These are phyloP conservation scores for Rhinichthys osculus DNA, from an alignment of 2,797 vertebrate species.

Conservation along the genomic window DNA sequence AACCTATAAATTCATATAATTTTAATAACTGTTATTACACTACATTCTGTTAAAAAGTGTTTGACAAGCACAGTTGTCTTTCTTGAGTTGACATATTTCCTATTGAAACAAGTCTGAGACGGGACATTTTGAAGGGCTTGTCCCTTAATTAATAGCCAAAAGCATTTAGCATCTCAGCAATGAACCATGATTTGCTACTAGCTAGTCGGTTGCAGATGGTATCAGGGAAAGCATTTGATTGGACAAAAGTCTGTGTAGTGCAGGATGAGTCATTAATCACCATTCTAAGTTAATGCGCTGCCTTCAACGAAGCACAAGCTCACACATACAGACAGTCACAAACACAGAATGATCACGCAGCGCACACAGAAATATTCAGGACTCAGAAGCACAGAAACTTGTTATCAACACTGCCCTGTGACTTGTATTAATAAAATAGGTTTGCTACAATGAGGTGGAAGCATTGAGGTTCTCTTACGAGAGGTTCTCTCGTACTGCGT, in stretches of 20 bases:
- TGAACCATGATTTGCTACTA: not conserved
- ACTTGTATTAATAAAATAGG: not conserved
- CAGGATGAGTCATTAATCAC: not conserved
- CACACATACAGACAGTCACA: not conserved
- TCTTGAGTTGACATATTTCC: not conserved
- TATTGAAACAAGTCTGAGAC: not conserved
- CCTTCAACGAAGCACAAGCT: not conserved
- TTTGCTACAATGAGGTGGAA: not conserved
- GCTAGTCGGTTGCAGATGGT: not conserved
- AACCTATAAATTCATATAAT: not conserved
- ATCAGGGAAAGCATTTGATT: not conserved
- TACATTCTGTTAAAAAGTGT: not conserved
- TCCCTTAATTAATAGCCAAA: not conserved
- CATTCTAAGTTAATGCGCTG: not conserved
- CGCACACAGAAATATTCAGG: not conserved
- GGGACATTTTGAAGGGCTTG: not conserved
- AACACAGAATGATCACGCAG: not conserved
- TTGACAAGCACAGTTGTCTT: not conserved
- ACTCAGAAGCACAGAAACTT: not conserved
- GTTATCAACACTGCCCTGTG: not conserved
- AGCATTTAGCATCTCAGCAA: not conserved
- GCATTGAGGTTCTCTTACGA: not conserved
- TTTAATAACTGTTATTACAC: not conserved
- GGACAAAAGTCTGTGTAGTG: not conserved
- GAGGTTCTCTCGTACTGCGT: too few species aligned